Evolutionary conservation across 1,140 invertebrate genomes (phyloP), one percentile per base, ranked within the genome.

Genomic region (Mesaphorura yosii): DNA sequence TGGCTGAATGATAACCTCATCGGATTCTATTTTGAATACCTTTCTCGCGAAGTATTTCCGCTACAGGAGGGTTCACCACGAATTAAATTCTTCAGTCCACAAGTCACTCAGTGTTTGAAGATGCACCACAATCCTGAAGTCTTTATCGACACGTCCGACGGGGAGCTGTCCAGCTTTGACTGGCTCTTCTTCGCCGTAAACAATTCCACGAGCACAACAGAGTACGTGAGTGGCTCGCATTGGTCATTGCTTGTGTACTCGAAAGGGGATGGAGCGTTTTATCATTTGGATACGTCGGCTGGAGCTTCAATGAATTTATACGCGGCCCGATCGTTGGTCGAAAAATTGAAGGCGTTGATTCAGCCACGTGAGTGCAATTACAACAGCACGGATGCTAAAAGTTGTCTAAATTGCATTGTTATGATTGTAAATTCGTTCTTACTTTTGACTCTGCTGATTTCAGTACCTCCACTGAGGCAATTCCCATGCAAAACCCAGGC

Each of bases 131-230:
- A 6, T 10, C 17, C 40, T 10, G 40, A 42, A 6, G 40, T 19
- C 40, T 19, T 42, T 10, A n/a, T n/a, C n/a, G 17, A 42, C 10
- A 42, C 17, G 17, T 22, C 23, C 6, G 6, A 19, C 17, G 44
- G 44, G 7, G 44, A 46, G 15, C 12, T 46, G 4, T 5, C 44
- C 7, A 6, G 29, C 15, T 46, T 27, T 19, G 6, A 25, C 12
- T 46, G 25, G 14, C 7, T 46, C 44, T 46, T 46, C 44, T 46
- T 46, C 23, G 23, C 44, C 10, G 44, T 46, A 23, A 46, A 46
- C 20, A 25, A 46, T 26, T 20, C 20, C 7, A 28, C 25, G 14
- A 28, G 29, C 44, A 46, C 25, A 46, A 19, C 44, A 46, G 44
- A 27, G 25, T 7, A 23, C 23, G 7, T 5, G 10, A 28, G 19